A percentile compares a stretch with the other conserved stretches of the same genome.
Evolutionary conservation across 2,113 vertebrate genomes (phyloP).

Genomic region (Nibea albiflora): DNA sequence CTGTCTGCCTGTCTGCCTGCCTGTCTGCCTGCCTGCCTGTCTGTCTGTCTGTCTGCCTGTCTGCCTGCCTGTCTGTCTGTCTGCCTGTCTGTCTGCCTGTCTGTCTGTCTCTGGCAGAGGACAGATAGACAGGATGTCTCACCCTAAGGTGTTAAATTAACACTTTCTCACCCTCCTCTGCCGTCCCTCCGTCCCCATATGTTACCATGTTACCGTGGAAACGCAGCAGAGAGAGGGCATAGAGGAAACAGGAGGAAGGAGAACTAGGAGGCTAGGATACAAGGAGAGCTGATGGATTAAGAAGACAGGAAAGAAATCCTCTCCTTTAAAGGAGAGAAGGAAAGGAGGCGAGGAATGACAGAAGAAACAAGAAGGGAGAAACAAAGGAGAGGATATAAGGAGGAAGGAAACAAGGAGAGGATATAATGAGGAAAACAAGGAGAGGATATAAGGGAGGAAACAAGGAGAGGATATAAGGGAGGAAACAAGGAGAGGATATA

Average conservation of each 20-base stretch:
- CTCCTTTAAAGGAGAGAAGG: not conserved
- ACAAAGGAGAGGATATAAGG: too few species aligned
- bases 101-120: not conserved
- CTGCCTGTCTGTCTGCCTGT: too few species aligned
- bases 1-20: not conserved
- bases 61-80: not conserved
- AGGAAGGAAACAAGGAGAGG: too few species aligned
- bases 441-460: too few species aligned
- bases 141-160: slow-evolving; percentile 48
- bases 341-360: not conserved
- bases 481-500: too few species aligned
- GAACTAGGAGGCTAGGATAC: too few species aligned
- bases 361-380: not conserved
- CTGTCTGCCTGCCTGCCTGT: too few species aligned
- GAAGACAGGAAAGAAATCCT: too few species aligned
- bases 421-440: too few species aligned
- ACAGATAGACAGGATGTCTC: slow-evolving; percentile 33
- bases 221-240: slow-evolving; percentile 7
- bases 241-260: not conserved
- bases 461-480: too few species aligned
- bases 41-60: too few species aligned
- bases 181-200: slow-evolving; percentile 59
- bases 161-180: slow-evolving; percentile 45
- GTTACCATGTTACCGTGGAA: slow-evolving; percentile 50
- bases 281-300: too few species aligned